Evolutionary conservation across 2,113 vertebrate genomes (phyloP).

Genomic region (Apteryx mantelli): DNA sequence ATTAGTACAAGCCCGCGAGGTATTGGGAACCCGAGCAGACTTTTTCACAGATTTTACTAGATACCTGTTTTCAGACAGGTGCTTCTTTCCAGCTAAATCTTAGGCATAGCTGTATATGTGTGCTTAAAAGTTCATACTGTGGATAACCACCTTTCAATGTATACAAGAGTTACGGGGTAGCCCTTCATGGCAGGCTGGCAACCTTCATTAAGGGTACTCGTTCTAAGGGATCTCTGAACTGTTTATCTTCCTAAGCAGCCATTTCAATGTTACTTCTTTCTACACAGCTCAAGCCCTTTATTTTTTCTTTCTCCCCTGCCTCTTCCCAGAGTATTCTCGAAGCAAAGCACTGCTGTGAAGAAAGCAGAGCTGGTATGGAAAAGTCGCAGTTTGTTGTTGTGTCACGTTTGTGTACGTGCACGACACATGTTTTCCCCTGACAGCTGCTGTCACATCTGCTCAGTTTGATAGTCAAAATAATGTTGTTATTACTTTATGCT

Average conservation of each 20-base stretch:
- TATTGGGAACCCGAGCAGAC: no score
- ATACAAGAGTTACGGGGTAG: background rate
- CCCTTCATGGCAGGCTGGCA: background rate
- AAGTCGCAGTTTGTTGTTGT: conserved; percentile 1
- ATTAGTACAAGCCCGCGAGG: no score
- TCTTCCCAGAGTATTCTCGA: background rate
- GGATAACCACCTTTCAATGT: background rate
- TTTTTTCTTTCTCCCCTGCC: background rate
- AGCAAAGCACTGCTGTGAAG: background rate
- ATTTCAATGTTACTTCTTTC: background rate
- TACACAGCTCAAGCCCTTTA: background rate
- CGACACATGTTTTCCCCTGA: conserved; percentile 23
- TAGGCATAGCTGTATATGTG: background rate
- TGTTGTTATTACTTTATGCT: conserved; percentile 44
- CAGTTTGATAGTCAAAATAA: conserved; percentile 71
- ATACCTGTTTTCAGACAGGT: background rate
- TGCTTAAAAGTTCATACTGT: background rate
- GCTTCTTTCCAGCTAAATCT: background rate
- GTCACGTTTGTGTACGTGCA: conserved; percentile 31
- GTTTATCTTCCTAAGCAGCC: background rate
- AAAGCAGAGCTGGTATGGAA: background rate
- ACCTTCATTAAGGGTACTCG: background rate
- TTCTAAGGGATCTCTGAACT: background rate
- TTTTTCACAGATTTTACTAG: background rate
- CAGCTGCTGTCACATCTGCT: conserved; percentile 43